phyloP scores from a whole-genome alignment of 2,113 vertebrate genomes.

The Okapia johnstoni region DNA sequence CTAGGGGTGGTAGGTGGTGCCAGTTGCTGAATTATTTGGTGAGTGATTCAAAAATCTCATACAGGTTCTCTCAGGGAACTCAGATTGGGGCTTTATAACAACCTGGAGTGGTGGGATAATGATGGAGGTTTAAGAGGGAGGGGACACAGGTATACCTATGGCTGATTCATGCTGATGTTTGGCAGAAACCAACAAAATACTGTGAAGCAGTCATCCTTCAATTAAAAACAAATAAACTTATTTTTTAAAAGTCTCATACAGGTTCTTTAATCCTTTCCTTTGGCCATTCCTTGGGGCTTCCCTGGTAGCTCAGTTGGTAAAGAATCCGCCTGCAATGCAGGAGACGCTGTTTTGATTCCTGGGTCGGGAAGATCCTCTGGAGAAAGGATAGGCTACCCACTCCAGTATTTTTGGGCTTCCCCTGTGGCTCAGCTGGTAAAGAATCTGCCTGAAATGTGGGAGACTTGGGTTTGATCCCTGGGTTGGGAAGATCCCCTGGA shows the following conservation, averaged over 20 bases:
- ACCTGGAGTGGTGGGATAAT: neutral
- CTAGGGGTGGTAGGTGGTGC: neutral
- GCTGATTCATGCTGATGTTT: neutral
- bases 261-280: neutral
- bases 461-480: neutral
- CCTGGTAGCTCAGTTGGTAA: neutral
- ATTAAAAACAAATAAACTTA: neutral
- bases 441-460: neutral
- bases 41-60: neutral
- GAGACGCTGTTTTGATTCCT: neutral
- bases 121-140: neutral
- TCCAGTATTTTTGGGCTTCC: neutral
- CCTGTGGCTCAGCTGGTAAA: neutral
- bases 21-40: neutral
- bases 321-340: neutral
- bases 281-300: neutral
- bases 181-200: neutral
- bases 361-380: neutral
- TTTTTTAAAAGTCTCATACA: neutral
- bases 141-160: neutral
- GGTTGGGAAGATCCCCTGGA: neutral
- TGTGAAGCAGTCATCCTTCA: neutral
- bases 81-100: neutral
- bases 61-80: neutral
- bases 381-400: neutral